These are phyloP conservation scores for Tapirus terrestris DNA, from an alignment of 2,113 vertebrate species.

Conservation along the genomic window DNA sequence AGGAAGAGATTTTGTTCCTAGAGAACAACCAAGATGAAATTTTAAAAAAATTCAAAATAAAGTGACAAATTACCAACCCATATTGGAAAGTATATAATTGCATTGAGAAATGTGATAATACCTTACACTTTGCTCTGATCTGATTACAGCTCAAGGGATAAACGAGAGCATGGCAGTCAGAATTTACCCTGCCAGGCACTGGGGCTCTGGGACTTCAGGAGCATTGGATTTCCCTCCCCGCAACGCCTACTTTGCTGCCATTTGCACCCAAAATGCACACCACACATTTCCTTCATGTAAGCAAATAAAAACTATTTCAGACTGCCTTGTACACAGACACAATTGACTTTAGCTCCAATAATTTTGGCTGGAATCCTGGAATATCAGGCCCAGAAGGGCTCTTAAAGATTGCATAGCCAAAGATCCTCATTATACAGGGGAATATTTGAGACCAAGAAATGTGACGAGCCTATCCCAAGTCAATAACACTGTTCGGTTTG, in stretches of 20 bases:
- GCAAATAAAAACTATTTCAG: constrained; percentile 20
- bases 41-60: neutral
- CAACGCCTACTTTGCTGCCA: neutral
- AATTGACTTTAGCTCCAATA: constrained; percentile 19
- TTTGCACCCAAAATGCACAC: neutral
- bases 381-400: neutral
- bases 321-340: neutral
- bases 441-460: constrained; percentile 29
- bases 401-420: constrained; percentile 2
- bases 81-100: constrained; percentile 30
- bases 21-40: neutral
- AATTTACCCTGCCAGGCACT: neutral
- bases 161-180: neutral
- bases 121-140: constrained; percentile 36
- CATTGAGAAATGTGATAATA: constrained; percentile 35
- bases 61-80: constrained; percentile 37
- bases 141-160: constrained; percentile 63
- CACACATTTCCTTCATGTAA: constrained; percentile 40
- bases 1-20: constrained; percentile 21
- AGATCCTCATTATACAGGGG: neutral
- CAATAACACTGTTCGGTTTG: neutral
- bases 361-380: constrained; percentile 2
- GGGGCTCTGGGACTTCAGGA: neutral
- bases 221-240: neutral
- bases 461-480: neutral